phyloP scores from a whole-genome alignment of 2,888 invertebrate species.

The Hecatera dysodea region DNA sequence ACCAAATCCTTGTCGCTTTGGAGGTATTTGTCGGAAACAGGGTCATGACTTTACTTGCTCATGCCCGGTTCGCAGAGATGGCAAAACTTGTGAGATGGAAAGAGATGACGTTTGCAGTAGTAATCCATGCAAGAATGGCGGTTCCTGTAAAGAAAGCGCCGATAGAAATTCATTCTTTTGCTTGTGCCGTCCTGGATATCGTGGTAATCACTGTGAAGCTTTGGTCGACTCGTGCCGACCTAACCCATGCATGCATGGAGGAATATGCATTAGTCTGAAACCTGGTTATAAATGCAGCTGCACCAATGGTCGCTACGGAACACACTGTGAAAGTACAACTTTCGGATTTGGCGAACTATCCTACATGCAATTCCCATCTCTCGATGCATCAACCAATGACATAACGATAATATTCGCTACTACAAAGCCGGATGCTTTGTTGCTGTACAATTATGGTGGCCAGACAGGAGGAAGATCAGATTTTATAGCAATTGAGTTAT shows the following conservation, averaged over 20 bases:
- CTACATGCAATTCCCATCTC: constrained; percentile 96
- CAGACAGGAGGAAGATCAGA: constrained; percentile 97
- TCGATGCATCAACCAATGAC: constrained; percentile 97
- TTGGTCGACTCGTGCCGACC: constrained; percentile 97
- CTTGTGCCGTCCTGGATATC: constrained; percentile 97
- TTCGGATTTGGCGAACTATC: constrained; percentile 97
- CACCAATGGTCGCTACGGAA: constrained; percentile 96
- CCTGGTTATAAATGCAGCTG: constrained; percentile 97
- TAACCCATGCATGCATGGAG: constrained; percentile 97
- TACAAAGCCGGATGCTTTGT: constrained; percentile 95
- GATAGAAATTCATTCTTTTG: constrained; percentile 98
- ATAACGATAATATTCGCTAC: constrained; percentile 98
- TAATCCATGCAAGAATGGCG: constrained; percentile 97
- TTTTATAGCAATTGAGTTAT: constrained; percentile 97
- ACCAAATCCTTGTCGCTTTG: constrained; percentile 96
- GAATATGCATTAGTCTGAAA: constrained; percentile 96
- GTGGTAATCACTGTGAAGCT: constrained; percentile 97
- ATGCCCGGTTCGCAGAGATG: constrained; percentile 95
- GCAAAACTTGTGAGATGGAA: constrained; percentile 96
- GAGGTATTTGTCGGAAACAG: constrained; percentile 96
- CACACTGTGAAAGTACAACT: constrained; percentile 97
- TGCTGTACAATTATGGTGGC: constrained; percentile 97
- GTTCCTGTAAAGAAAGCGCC: constrained; percentile 96
- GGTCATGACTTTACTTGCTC: constrained; percentile 96
- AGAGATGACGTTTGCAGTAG: constrained; percentile 96